A percentile compares a stretch with the other conserved stretches of the same genome.
phyloP scores from a whole-genome alignment of 2,888 invertebrate species.

The Elegia similella region DNA sequence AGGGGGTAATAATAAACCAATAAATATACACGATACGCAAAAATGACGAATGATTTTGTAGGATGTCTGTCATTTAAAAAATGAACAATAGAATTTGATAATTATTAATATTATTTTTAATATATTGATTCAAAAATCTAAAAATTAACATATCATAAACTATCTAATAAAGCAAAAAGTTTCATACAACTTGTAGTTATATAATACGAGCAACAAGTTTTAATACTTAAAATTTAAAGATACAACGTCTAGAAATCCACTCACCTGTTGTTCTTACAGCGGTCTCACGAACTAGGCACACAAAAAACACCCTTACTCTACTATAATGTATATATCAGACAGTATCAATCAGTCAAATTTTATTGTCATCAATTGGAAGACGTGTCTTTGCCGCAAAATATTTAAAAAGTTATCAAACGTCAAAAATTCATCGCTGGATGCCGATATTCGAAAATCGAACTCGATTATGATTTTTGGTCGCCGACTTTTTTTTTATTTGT shows the following conservation, averaged over 20 bases:
- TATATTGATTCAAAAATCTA: background rate
- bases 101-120: background rate
- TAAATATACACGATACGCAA: too few relatives aligned
- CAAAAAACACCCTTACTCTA: constrained; percentile 12
- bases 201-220: background rate
- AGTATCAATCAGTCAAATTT: constrained; percentile 26
- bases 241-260: constrained; percentile 13
- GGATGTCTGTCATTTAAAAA: too few relatives aligned
- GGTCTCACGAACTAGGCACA: constrained; percentile 13
- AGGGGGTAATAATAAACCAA: too few relatives aligned
- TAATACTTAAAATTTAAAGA: background rate
- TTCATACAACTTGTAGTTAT: background rate
- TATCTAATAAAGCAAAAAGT: background rate
- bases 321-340: constrained; percentile 14
- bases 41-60: too few relatives aligned
- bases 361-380: constrained; percentile 32
- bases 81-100: too few relatives aligned
- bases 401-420: constrained; percentile 31
- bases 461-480: constrained; percentile 21
- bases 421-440: constrained; percentile 46
- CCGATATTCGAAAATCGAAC: constrained; percentile 23
- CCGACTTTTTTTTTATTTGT: constrained; percentile 24
- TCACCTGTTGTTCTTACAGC: constrained; percentile 27
- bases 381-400: constrained; percentile 26
- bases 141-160: background rate